Conservation (phyloP, 2,113 vertebrate genomes). For the Otus sunia region DNA sequence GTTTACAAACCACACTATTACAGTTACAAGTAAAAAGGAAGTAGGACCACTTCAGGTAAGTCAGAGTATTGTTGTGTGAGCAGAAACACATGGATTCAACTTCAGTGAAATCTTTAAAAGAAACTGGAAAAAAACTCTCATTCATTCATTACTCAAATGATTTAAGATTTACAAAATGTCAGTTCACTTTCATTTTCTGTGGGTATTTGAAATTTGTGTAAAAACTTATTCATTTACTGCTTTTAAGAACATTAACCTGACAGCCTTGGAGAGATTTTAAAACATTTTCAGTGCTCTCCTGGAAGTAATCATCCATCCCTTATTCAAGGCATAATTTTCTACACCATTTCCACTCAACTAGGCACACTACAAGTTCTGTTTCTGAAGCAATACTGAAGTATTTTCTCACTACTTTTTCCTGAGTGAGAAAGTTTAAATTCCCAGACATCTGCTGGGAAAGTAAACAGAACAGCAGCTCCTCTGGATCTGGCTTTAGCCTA, state of each 20-base stretch:
- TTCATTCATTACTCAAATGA: background rate
- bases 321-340: background rate
- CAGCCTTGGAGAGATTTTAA: background rate
- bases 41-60: background rate
- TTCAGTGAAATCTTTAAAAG: background rate
- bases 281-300: background rate
- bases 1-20: background rate
- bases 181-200: background rate
- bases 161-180: background rate
- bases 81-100: background rate
- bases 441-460: background rate
- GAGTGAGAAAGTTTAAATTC: background rate
- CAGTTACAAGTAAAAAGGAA: background rate
- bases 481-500: background rate
- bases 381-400: background rate
- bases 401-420: background rate
- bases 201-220: background rate
- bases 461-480: background rate
- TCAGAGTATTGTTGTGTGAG: background rate
- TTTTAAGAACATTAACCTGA: background rate
- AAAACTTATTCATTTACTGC: background rate
- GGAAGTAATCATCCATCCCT: background rate
- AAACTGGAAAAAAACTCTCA: background rate
- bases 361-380: background rate
- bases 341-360: background rate